These are phyloP conservation scores for Helobdella robusta DNA, from an alignment of 2,888 invertebrate species.

Conservation along the genomic window DNA sequence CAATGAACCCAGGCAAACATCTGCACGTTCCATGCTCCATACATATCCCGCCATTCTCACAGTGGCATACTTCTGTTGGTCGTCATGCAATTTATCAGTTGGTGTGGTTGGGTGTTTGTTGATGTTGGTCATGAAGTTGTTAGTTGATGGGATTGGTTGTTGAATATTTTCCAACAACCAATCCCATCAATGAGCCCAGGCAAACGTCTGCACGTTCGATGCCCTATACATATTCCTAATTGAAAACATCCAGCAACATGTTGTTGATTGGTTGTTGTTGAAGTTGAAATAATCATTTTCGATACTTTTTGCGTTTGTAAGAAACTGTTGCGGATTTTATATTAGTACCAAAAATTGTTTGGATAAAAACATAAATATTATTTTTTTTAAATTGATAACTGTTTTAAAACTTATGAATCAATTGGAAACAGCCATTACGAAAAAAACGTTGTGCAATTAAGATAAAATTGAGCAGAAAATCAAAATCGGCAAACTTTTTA, in stretches of 20 bases:
- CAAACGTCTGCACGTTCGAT: constrained; percentile 35
- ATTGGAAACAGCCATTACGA: too few relatives aligned
- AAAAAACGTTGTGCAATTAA: too few relatives aligned
- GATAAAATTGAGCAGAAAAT: too few relatives aligned
- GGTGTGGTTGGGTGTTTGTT: background rate
- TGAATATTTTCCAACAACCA: background rate
- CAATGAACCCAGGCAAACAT: constrained; percentile 34
- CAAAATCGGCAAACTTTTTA: too few relatives aligned
- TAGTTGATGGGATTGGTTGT: background rate
- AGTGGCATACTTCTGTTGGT: constrained; percentile 31
- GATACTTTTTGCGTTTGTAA: too few relatives aligned
- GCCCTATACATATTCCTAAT: constrained; percentile 35
- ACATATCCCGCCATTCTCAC: constrained; percentile 37
- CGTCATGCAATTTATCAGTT: constrained; percentile 26
- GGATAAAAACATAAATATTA: too few relatives aligned
- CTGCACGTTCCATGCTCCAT: constrained; percentile 35
- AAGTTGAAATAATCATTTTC: background rate
- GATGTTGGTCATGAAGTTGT: too few relatives aligned
- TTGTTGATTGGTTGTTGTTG: too few relatives aligned
- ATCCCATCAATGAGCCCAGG: constrained; percentile 30
- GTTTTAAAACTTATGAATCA: too few relatives aligned
- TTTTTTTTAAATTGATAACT: too few relatives aligned
- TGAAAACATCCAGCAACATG: background rate
- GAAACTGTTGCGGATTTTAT: too few relatives aligned
- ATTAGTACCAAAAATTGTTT: too few relatives aligned